Base-by-base conservation (phyloP, 2,888 invertebrate genomes). In the Spilarctia lutea region DNA sequence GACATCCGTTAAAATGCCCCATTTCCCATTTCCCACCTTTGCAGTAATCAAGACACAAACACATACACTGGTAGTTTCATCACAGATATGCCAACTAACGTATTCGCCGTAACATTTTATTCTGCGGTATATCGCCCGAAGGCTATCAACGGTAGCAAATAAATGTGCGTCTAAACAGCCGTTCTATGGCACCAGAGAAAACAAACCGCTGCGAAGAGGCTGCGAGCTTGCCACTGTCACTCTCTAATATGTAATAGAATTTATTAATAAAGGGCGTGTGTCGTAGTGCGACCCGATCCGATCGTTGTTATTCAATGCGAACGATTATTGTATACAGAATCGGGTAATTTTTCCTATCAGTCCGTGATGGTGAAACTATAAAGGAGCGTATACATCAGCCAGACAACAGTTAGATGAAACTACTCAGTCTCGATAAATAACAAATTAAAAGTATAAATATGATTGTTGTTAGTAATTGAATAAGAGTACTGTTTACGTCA, bases 281-380 rank as follows among this genome's bases (percentile, higher is more conserved):
- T 79, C 67, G 39, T 68, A 13, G 63, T 76, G 78, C 48, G 81
- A 81, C 77, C 76, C 77, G 71, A 65, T 45, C 70, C 80, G 75
- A 68, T 75, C 83, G 81, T 85, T 86, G 83, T 85, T 87, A 88
- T 88, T 87, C 86, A 86, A 86, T 85, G 86, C 81, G 82, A 84
- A 85, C 85, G 85, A 88, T 87, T 86, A 87, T 86, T 86, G 86
- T 84, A 76, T 82, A 77, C 76, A 69, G 82, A 83, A 87, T 84
- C 82, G 81, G 75, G 73, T 73, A 81, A 87, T 86, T 87, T 83
- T 85, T 85, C 80, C 79, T 78, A 83, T 84, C 82, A 81, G 79
- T 72, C 80, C 63, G 45, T 72, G 75, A 75, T 72, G 60, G 72
- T 66, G 30, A 3, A n/a, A 8, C 33, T 65, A 16, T 72, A n/a